phyloP scores from a whole-genome alignment of 23 tunicate species.

The Pegea sp. region DNA sequence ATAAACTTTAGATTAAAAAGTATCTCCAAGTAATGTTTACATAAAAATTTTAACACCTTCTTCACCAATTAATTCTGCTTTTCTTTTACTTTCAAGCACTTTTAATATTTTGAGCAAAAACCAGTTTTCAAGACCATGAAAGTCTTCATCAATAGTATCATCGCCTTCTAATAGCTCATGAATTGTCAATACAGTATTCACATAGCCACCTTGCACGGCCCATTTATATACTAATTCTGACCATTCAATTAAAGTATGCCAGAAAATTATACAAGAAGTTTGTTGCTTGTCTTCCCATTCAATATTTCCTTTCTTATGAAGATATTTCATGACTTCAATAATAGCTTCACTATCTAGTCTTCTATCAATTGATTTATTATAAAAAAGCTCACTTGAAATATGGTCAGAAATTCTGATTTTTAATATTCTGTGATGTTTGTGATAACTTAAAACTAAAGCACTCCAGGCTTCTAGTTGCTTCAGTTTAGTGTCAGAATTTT shows the following conservation, averaged over 20 bases:
- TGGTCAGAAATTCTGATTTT: conserved; percentile 33
- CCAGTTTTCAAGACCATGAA: conserved; percentile 53
- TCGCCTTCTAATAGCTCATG: conserved; percentile 59
- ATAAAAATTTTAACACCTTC: conserved; percentile 81
- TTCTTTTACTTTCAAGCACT: conserved; percentile 31
- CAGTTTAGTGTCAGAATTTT: conserved; percentile 56
- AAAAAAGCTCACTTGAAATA: conserved; percentile 22
- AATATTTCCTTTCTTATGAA: conserved; percentile 53
- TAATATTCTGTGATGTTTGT: conserved; percentile 27
- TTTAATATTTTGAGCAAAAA: conserved; percentile 22
- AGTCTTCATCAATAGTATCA: conserved; percentile 35
- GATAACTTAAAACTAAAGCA: conserved; percentile 26
- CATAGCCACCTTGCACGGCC: conserved; percentile 36
- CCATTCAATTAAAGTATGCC: conserved; percentile 71
- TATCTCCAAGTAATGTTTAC: no score
- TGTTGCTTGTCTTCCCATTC: conserved; percentile 60
- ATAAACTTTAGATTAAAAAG: neutral
- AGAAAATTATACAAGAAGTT: conserved; percentile 45
- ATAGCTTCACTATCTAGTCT: conserved; percentile 22
- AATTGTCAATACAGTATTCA: conserved; percentile 63
- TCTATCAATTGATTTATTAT: conserved; percentile 51
- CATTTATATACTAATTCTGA: conserved; percentile 50
- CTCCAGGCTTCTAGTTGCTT: conserved; percentile 91
- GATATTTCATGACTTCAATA: no score
- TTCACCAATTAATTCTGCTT: conserved; percentile 65